Conservation (phyloP, 53 echinoderm and acorn worm genomes). For the Hippasteria phrygiana region DNA sequence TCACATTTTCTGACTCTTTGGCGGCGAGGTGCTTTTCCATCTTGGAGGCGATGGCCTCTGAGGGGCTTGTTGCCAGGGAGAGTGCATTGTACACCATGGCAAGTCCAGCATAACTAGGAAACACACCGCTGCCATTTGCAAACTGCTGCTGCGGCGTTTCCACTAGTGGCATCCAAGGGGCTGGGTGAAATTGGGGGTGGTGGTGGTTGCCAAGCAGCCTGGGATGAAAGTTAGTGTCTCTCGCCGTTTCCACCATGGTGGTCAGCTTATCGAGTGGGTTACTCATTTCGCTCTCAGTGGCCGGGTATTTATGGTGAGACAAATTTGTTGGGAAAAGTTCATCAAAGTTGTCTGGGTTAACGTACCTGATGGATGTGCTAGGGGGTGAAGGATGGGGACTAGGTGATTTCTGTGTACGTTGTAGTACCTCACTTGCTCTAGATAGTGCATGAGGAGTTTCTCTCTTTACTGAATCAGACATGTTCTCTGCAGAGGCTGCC, state of each 20-base stretch:
- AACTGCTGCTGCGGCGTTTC: constrained; percentile 53
- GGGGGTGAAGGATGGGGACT: constrained; percentile 27
- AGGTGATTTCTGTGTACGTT: constrained; percentile 1
- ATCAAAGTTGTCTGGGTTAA: constrained; percentile 95
- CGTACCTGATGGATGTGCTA: constrained; percentile 71
- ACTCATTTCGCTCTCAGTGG: constrained; percentile 17
- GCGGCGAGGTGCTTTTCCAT: constrained; percentile 55
- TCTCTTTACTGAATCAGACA: neutral
- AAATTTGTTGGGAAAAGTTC: constrained; percentile 74
- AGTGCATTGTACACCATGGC: constrained; percentile 64
- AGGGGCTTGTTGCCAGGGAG: constrained; percentile 46
- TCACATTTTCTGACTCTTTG: constrained; percentile 61
- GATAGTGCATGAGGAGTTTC: neutral
- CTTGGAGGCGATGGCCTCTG: constrained; percentile 52
- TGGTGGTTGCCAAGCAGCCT: constrained; percentile 48
- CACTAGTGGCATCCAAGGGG: constrained; percentile 54
- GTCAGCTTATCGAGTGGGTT: constrained; percentile 91
- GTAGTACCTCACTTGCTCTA: neutral
- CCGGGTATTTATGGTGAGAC: neutral
- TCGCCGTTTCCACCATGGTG: constrained; percentile 92
- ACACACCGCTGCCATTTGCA: constrained; percentile 47
- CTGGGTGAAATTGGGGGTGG: constrained; percentile 17
- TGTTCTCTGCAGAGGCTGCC: constrained; percentile 34
- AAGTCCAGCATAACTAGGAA: constrained; percentile 61
- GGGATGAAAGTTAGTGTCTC: constrained; percentile 79